These are phyloP conservation scores for Leucoraja ocellata DNA, from an alignment of 2,797 vertebrate genomes.

Conservation along the genomic window DNA sequence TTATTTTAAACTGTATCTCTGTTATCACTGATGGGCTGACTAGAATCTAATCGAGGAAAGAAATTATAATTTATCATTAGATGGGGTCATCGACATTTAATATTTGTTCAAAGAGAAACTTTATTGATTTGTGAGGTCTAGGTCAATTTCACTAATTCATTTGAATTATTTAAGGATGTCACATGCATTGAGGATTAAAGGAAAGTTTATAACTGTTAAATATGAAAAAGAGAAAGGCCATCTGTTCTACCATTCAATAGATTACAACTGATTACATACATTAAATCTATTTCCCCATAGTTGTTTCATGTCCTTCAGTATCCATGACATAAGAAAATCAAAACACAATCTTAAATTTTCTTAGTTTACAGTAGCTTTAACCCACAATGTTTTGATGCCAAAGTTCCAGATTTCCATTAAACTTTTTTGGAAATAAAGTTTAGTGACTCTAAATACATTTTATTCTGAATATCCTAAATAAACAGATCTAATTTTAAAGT, in stretches of 20 bases:
- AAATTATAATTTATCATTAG: background rate
- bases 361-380: background rate
- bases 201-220: background rate
- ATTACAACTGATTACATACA: background rate
- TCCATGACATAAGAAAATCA: background rate
- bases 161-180: background rate
- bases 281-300: background rate
- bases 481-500: background rate
- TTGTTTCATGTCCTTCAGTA: background rate
- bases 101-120: background rate
- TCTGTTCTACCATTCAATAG: background rate
- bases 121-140: background rate
- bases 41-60: background rate
- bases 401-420: background rate
- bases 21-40: background rate
- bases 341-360: background rate
- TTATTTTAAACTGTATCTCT: background rate
- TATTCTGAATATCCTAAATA: too few relatives aligned
- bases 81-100: background rate
- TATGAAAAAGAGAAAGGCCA: background rate
- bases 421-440: background rate
- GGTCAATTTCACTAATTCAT: background rate
- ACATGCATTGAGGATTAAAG: background rate
- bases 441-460: too few relatives aligned
- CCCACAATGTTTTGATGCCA: background rate